These are phyloP conservation scores for Nesometra sesokonis DNA, from an alignment of 35 echinoderm and acorn worm species.

Conservation along the genomic window DNA sequence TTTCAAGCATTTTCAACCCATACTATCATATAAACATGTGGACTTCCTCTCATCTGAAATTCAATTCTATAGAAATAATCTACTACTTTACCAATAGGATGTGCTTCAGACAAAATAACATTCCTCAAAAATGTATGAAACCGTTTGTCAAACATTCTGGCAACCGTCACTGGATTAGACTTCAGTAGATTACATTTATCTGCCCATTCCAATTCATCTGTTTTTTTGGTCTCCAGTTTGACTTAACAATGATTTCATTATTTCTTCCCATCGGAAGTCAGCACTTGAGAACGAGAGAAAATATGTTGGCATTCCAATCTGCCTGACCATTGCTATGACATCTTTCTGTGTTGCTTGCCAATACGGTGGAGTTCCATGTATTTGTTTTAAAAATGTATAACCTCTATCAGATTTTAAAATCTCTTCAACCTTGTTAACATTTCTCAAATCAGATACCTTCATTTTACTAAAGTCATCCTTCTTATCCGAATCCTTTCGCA, in stretches of 20 bases:
- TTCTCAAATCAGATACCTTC: slow-evolving; percentile 28
- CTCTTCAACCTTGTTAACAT: slow-evolving; percentile 24
- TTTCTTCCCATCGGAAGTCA: slow-evolving; percentile 55
- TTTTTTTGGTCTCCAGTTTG: slow-evolving; percentile 22
- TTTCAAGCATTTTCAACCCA: slow-evolving; percentile 53
- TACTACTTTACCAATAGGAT: slow-evolving; percentile 34
- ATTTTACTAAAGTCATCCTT: neutral
- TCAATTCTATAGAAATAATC: slow-evolving; percentile 62
- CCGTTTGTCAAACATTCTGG: slow-evolving; percentile 69
- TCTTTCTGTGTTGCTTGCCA: slow-evolving; percentile 61
- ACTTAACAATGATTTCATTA: slow-evolving; percentile 14
- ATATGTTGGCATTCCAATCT: slow-evolving; percentile 57
- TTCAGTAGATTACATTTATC: slow-evolving; percentile 40
- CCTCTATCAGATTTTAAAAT: slow-evolving; percentile 46
- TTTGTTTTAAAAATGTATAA: slow-evolving; percentile 53
- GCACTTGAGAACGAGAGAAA: slow-evolving; percentile 53
- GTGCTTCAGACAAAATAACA: slow-evolving; percentile 35
- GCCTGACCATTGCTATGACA: slow-evolving; percentile 40
- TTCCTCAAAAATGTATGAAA: slow-evolving; percentile 29
- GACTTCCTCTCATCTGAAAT: slow-evolving; percentile 41
- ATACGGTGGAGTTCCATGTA: slow-evolving; percentile 59
- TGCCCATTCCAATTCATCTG: slow-evolving; percentile 33
- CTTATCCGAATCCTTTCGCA: slow-evolving; percentile 14
- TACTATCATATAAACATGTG: slow-evolving; percentile 32
- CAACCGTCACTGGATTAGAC: slow-evolving; percentile 45